These are phyloP conservation scores for Thecocarcelia acutangulata DNA, from an alignment of 2,888 invertebrate species.

Conservation along the genomic window DNA sequence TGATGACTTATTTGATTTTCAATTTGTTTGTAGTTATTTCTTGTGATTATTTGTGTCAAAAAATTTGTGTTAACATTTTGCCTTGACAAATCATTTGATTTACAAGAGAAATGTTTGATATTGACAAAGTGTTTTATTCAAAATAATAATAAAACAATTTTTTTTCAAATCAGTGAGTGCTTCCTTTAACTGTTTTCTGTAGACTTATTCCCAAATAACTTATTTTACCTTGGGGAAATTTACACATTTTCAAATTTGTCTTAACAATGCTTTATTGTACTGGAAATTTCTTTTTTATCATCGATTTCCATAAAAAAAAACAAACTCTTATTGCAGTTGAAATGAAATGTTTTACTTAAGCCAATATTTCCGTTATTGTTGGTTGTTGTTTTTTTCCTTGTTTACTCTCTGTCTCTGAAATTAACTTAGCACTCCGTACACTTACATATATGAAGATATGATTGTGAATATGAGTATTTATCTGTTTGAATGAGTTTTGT, in stretches of 20 bases:
- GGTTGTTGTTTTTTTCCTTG: not conserved
- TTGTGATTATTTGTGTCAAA: not conserved
- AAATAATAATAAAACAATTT: not conserved
- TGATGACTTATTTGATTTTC: conserved; percentile 29
- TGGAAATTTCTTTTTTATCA: conserved; percentile 3
- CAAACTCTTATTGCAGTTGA: conserved; percentile 9
- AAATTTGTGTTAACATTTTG: not conserved
- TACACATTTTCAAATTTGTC: not conserved
- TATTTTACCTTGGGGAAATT: not conserved
- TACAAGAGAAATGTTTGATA: conserved; percentile 44
- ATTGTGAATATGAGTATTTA: not conserved
- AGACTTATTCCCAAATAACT: not conserved
- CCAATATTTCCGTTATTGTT: conserved; percentile 12
- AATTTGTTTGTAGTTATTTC: conserved; percentile 23
- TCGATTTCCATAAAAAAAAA: not conserved
- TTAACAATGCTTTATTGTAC: not conserved
- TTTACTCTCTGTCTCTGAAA: conserved; percentile 9
- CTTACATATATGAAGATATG: not conserved
- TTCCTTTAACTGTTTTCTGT: too few relatives aligned
- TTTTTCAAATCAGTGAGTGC: too few relatives aligned
- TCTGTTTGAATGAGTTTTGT: not conserved
- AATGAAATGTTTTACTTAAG: not conserved
- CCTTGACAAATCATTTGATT: conserved; percentile 38
- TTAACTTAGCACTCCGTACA: conserved; percentile 2
- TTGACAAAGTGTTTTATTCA: conserved; percentile 39